Conservation (phyloP, 1,140 invertebrate species). For the Aradophagus sp. region DNA sequence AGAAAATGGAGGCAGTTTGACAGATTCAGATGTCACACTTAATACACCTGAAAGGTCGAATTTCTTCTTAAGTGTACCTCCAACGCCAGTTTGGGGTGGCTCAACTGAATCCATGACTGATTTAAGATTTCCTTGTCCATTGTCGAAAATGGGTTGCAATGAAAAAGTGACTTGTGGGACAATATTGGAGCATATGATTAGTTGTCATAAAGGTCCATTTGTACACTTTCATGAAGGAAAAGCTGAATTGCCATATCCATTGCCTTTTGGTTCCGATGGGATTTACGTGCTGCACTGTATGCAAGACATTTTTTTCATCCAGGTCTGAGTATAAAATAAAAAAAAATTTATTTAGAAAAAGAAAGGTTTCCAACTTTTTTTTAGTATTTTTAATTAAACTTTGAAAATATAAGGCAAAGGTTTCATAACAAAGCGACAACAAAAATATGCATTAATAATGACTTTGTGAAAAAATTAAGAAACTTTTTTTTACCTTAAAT, state of each 20-base stretch:
- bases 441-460: no score
- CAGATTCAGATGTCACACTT: conserved; percentile 14
- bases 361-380: no score
- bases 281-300: conserved; percentile 64
- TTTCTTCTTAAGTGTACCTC: conserved; percentile 53
- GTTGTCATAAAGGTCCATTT: conserved; percentile 61
- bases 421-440: no score
- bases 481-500: no score
- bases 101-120: conserved; percentile 66
- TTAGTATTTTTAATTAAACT: no score
- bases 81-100: conserved; percentile 64
- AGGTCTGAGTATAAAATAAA: conserved; percentile 65
- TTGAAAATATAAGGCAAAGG: no score
- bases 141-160: conserved; percentile 53
- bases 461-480: no score
- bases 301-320: conserved; percentile 66
- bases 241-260: conserved; percentile 60
- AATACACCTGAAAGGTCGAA: conserved; percentile 17
- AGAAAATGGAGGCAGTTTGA: conserved; percentile 7
- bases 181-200: conserved; percentile 63
- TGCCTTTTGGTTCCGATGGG: conserved; percentile 61
- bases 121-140: conserved; percentile 62
- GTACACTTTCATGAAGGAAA: conserved; percentile 64
- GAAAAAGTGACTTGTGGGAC: conserved; percentile 55
- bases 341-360: no score